Percentiles rank a stretch among this genome's conserved stretches.
These are phyloP conservation scores for Drosophila yakuba DNA, from an alignment of 1,140 invertebrate species.

Conservation along the genomic window DNA sequence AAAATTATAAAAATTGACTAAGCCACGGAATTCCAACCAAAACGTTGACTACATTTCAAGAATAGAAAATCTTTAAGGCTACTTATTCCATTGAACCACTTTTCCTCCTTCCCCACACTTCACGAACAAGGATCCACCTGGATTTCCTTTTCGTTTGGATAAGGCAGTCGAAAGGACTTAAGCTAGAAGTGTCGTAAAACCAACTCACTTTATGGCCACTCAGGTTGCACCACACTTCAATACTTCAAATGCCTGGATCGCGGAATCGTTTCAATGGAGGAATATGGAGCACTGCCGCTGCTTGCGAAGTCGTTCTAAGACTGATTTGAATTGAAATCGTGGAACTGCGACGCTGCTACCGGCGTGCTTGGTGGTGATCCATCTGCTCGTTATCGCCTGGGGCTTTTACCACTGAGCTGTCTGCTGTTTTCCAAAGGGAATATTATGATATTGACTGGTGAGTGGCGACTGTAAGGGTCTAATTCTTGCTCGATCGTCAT, in stretches of 20 bases:
- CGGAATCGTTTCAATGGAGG: background rate
- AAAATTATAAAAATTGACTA: background rate
- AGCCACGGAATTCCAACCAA: background rate
- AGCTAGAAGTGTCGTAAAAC: background rate
- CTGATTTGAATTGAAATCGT: conserved; percentile 40
- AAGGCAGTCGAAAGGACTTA: conserved; percentile 24
- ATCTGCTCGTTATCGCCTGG: conserved; percentile 56
- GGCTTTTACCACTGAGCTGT: conserved; percentile 9
- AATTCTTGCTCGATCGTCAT: conserved; percentile 36
- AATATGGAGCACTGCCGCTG: conserved; percentile 8
- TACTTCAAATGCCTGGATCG: background rate
- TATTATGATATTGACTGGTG: conserved; percentile 3
- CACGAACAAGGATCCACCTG: conserved; percentile 22
- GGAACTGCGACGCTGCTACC: conserved; percentile 20
- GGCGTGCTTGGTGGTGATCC: conserved; percentile 30
- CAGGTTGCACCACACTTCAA: conserved; percentile 1
- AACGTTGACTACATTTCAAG: background rate
- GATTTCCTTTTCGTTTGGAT: background rate
- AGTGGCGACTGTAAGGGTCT: conserved; percentile 17
- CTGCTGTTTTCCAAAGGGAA: conserved; percentile 20
- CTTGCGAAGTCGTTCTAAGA: conserved; percentile 37
- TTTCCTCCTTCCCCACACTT: background rate
- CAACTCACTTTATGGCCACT: conserved; percentile 9
- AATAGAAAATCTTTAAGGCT: conserved; percentile 2
- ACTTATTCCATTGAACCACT: background rate